Evolutionary conservation across 2,888 invertebrate genomes (phyloP).

Genomic region (Theodoxus fluviatilis): DNA sequence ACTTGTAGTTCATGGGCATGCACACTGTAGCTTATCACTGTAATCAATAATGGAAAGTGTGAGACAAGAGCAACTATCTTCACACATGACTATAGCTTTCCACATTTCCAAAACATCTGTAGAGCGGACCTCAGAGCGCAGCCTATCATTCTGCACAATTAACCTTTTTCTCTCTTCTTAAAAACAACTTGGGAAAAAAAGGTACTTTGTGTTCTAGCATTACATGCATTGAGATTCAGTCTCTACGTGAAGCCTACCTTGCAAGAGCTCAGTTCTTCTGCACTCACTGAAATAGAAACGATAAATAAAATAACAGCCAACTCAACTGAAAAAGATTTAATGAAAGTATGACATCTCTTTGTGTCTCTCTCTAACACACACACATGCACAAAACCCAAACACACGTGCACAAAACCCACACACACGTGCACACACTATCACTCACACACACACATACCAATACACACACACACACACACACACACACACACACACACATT

Average conservation of each 20-base stretch:
- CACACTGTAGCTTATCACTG: too few relatives aligned
- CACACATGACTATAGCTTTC: too few relatives aligned
- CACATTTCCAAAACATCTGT: not conserved
- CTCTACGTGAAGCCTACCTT: constrained; percentile 41
- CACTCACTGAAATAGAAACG: constrained; percentile 42
- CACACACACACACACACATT: not conserved
- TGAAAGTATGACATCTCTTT: not conserved
- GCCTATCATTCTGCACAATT: too few relatives aligned
- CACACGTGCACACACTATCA: constrained; percentile 6
- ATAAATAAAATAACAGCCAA: not conserved
- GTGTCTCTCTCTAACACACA: not conserved
- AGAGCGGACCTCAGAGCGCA: too few relatives aligned
- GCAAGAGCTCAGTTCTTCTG: constrained; percentile 54
- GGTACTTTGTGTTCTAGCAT: too few relatives aligned
- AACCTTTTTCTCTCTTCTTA: too few relatives aligned
- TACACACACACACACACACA: constrained; percentile 14
- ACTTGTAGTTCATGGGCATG: too few relatives aligned
- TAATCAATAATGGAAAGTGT: too few relatives aligned
- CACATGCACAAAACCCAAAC: not conserved
- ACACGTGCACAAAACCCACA: not conserved
- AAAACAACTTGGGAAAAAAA: too few relatives aligned
- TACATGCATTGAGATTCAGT: not conserved
- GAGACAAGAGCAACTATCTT: too few relatives aligned
- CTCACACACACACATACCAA: constrained; percentile 2
- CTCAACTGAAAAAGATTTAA: not conserved